Base-by-base conservation (phyloP, 2,113 vertebrate species). In the Lucifuga dentata region DNA sequence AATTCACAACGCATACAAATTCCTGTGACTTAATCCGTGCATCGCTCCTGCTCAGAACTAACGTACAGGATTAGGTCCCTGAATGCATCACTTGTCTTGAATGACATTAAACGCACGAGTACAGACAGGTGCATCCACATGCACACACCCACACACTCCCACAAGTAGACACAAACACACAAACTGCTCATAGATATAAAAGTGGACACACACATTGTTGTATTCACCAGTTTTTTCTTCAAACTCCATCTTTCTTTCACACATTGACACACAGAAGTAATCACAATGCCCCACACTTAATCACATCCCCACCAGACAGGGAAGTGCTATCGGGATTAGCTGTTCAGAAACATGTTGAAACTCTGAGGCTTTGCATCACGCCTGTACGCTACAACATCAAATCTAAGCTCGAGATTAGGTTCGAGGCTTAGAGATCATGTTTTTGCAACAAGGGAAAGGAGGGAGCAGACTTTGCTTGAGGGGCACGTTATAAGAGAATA, bases 251-350 rank as follows among this genome's bases (percentile, higher is more conserved):
- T 60, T 64, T 69, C 43, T 7, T 45, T 66, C 50, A 17, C 24
- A n/a, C n/a, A n/a, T n/a, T n/a, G n/a, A n/a, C n/a, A n/a, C n/a
- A n/a, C n/a, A n/a, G n/a, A 20, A 41, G 63, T 48, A 68, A 11
- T 50, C 53, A 19, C 56, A 2, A 10, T 51, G 60, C 39, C 19
- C 39, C 21, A 11, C 33, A 59, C 43, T 44, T 55, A 69, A 73
- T 73, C 32, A 50, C 40, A 65, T 69, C 63, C 20, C n/a, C 19
- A 69, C 63, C 49, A 36, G 63, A 39, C 43, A 51, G 41, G 46
- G 32, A 70, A 61, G 53, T 36, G 43, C 77, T 78, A 77, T 12
- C 3, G 7, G 65, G 74, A 82, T 82, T 82, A 78, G 49, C 48
- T 49, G 51, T 50, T 73, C 12, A 32, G 45, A 62, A 57, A 64